Percentiles rank a stretch among this genome's conserved stretches.
Evolutionary conservation across 1,140 invertebrate genomes (phyloP).

Genomic region (Drosophila subpulchrella): DNA sequence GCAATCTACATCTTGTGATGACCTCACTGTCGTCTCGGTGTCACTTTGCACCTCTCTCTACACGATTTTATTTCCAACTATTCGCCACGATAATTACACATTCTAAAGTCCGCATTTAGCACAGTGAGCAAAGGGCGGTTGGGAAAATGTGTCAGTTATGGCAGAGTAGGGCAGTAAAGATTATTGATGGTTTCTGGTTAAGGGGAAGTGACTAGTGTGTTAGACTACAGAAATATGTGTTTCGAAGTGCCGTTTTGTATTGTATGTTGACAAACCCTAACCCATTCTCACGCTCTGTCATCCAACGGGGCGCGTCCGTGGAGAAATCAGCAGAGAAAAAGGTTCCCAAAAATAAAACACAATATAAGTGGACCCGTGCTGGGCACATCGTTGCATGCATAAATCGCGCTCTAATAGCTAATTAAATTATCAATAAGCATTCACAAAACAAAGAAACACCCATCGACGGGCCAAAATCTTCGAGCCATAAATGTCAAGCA

Average conservation of each 20-base stretch:
- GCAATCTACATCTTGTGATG: slow-evolving; percentile 15
- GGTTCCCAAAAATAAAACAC: slow-evolving; percentile 1
- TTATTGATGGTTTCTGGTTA: slow-evolving; percentile 19
- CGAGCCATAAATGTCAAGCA: slow-evolving; percentile 69
- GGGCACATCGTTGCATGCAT: slow-evolving; percentile 31
- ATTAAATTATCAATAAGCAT: slow-evolving; percentile 76
- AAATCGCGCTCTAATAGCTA: slow-evolving; percentile 71
- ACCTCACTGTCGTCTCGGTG: slow-evolving; percentile 34
- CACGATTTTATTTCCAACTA: slow-evolving; percentile 10
- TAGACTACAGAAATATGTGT: slow-evolving; percentile 2
- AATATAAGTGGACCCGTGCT: slow-evolving; percentile 8
- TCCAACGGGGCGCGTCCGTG: slow-evolving; percentile 3
- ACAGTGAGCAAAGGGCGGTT: slow-evolving; percentile 35
- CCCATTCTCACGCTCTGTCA: slow-evolving; percentile 30
- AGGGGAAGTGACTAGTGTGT: slow-evolving; percentile 24
- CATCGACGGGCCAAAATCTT: slow-evolving; percentile 54
- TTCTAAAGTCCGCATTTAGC: slow-evolving; percentile 42
- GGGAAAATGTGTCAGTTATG: slow-evolving; percentile 47
- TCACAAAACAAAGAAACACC: slow-evolving; percentile 24
- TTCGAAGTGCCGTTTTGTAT: slow-evolving; percentile 6
- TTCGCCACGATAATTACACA: slow-evolving; percentile 33
- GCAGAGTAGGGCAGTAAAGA: not conserved
- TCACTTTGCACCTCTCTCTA: slow-evolving; percentile 3
- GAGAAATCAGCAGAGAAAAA: slow-evolving; percentile 18
- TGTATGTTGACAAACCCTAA: slow-evolving; percentile 13